These are phyloP conservation scores for Biston stratarius DNA, from an alignment of 2,888 invertebrate genomes.

Conservation along the genomic window DNA sequence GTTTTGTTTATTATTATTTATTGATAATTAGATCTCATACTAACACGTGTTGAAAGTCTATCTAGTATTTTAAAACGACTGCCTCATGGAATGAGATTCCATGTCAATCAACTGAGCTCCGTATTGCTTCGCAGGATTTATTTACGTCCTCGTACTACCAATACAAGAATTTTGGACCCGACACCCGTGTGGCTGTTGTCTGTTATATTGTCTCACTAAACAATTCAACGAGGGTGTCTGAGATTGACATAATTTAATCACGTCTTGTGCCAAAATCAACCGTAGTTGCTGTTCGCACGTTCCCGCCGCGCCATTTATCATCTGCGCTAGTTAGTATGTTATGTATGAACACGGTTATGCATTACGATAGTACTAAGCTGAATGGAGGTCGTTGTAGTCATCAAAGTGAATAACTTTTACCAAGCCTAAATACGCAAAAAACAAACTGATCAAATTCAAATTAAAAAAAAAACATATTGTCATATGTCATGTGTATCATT, in stretches of 20 bases:
- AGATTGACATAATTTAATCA: slow-evolving; percentile 57
- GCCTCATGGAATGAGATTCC: slow-evolving; percentile 50
- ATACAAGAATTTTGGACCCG: slow-evolving; percentile 61
- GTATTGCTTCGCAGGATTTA: slow-evolving; percentile 82
- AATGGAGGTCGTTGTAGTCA: too few species aligned
- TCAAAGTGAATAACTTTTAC: neutral
- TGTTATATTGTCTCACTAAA: slow-evolving; percentile 59
- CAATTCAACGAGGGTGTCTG: slow-evolving; percentile 49
- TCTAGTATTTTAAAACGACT: slow-evolving; percentile 7
- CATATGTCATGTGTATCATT: too few species aligned
- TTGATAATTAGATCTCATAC: too few species aligned
- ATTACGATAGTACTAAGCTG: too few species aligned
- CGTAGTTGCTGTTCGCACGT: slow-evolving; percentile 42
- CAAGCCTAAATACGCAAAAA: neutral
- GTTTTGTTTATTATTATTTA: too few species aligned
- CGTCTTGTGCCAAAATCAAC: slow-evolving; percentile 46
- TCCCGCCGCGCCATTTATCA: slow-evolving; percentile 55
- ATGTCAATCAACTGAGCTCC: slow-evolving; percentile 73
- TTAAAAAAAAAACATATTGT: too few species aligned
- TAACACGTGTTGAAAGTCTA: too few species aligned
- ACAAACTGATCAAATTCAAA: too few species aligned
- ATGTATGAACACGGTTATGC: neutral
- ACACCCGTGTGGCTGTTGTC: slow-evolving; percentile 54
- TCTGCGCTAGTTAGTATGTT: slow-evolving; percentile 37
- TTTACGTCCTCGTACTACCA: slow-evolving; percentile 70